phyloP scores from a whole-genome alignment of 2,888 invertebrate genomes.

The Acanthosoma haemorrhoidale region DNA sequence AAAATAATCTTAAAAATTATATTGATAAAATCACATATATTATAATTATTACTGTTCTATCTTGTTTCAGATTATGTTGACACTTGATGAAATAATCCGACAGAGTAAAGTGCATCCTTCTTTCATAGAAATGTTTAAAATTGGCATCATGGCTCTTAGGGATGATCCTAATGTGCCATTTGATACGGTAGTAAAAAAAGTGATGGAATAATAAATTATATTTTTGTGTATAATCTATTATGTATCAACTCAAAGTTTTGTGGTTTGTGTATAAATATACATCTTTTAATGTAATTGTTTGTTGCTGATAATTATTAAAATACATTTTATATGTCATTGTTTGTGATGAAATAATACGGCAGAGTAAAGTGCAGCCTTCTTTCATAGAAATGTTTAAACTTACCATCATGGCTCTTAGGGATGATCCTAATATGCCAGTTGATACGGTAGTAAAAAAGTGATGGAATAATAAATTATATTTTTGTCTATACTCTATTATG shows the following conservation, averaged over 20 bases:
- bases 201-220: neutral
- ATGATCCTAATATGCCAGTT: slow-evolving; percentile 4
- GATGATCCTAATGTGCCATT: slow-evolving; percentile 8
- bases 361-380: neutral
- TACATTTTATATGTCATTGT: no score
- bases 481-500: no score
- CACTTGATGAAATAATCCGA: neutral
- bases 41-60: no score
- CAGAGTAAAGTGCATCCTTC: neutral
- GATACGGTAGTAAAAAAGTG: neutral
- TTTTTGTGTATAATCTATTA: no score
- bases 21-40: no score
- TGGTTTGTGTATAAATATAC: no score
- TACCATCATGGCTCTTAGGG: slow-evolving; percentile 1
- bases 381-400: slow-evolving; percentile 18
- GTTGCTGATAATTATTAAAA: no score
- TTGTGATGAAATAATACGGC: neutral
- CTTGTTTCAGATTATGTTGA: no score
- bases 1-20: no score
- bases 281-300: no score
- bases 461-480: neutral
- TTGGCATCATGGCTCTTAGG: slow-evolving; percentile 5
- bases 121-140: slow-evolving; percentile 15
- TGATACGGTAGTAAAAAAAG: slow-evolving; percentile 6
- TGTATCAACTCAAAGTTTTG: no score